A percentile compares a stretch with the other conserved stretches of the same genome.
phyloP scores from a whole-genome alignment of 1,140 invertebrate genomes.

The Acromyrmex echinatior region DNA sequence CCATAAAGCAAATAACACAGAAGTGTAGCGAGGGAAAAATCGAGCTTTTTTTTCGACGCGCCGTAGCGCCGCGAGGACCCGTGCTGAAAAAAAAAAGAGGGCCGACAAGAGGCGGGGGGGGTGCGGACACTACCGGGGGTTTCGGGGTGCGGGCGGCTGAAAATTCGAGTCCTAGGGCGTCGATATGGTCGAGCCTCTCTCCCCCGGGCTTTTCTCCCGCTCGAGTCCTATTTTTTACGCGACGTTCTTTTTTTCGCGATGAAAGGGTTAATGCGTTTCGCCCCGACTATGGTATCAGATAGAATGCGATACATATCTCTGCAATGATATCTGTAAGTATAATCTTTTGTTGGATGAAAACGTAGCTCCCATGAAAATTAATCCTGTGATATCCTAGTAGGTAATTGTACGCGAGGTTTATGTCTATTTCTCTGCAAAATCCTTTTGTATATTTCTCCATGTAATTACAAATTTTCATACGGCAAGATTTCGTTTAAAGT shows the following conservation, averaged over 20 bases:
- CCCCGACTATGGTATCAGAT: neutral
- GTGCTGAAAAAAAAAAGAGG: conserved; percentile 60
- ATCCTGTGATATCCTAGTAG: neutral
- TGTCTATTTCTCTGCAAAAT: neutral
- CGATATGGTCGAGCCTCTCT: conserved; percentile 57
- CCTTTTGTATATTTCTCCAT: neutral
- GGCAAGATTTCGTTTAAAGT: neutral
- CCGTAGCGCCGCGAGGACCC: conserved; percentile 74
- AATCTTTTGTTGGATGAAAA: conserved; percentile 40
- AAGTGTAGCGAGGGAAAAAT: conserved; percentile 83
- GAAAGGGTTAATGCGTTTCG: conserved; percentile 62
- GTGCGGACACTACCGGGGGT: conserved; percentile 35
- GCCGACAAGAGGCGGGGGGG: conserved; percentile 55
- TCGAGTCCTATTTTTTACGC: conserved; percentile 62
- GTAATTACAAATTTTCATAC: neutral
- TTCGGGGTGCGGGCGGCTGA: conserved; percentile 29
- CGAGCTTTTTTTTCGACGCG: conserved; percentile 77
- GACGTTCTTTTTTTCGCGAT: conserved; percentile 56
- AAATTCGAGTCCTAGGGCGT: conserved; percentile 63
- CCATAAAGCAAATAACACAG: conserved; percentile 86
- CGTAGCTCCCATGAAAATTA: conserved; percentile 9
- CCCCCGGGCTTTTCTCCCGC: conserved; percentile 22
- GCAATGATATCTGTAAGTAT: conserved; percentile 15
- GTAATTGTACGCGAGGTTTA: conserved; percentile 18
- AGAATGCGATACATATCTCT: neutral